A percentile compares a stretch with the other conserved stretches of the same genome.
phyloP scores from a whole-genome alignment of 2,888 invertebrate genomes.

The Cerastis rubricosa region DNA sequence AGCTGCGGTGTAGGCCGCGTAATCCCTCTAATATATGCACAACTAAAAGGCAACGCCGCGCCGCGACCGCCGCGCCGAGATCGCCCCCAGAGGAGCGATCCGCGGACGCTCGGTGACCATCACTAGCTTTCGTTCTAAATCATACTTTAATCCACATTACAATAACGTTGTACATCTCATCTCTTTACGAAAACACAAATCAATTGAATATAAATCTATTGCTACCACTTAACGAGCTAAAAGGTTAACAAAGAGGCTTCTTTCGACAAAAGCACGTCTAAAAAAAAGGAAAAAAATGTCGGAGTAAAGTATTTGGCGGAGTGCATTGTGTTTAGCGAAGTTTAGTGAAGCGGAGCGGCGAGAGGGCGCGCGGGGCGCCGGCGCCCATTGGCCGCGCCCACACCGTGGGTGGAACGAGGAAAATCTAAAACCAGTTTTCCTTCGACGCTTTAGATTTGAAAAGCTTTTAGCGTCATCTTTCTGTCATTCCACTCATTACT shows the following conservation, averaged over 20 bases:
- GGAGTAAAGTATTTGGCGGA: conserved; percentile 63
- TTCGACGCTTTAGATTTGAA: conserved; percentile 79
- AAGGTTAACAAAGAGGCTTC: conserved; percentile 46
- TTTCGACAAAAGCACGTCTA: conserved; percentile 33
- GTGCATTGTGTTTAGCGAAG: conserved; percentile 75
- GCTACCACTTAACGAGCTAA: conserved; percentile 26
- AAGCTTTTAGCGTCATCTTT: conserved; percentile 88
- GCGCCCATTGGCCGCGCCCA: conserved; percentile 89
- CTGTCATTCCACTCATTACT: conserved; percentile 82
- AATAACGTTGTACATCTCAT: conserved; percentile 27
- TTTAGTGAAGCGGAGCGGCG: conserved; percentile 73
- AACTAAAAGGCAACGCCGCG: conserved; percentile 86
- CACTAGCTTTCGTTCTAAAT: conserved; percentile 68
- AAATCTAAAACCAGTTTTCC: conserved; percentile 84
- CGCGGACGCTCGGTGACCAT: conserved; percentile 82
- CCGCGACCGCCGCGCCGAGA: conserved; percentile 66
- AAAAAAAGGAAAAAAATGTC: conserved; percentile 58
- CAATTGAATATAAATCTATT: conserved; percentile 28
- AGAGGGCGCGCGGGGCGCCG: conserved; percentile 72
- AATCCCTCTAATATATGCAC: conserved; percentile 88
- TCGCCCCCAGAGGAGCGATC: conserved; percentile 82
- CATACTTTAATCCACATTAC: conserved; percentile 69
- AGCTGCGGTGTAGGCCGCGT: conserved; percentile 76
- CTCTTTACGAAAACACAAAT: conserved; percentile 27
- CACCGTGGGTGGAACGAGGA: conserved; percentile 85